Conservation (phyloP, 2,888 invertebrate genomes). For the Cheilosia scutellata region DNA sequence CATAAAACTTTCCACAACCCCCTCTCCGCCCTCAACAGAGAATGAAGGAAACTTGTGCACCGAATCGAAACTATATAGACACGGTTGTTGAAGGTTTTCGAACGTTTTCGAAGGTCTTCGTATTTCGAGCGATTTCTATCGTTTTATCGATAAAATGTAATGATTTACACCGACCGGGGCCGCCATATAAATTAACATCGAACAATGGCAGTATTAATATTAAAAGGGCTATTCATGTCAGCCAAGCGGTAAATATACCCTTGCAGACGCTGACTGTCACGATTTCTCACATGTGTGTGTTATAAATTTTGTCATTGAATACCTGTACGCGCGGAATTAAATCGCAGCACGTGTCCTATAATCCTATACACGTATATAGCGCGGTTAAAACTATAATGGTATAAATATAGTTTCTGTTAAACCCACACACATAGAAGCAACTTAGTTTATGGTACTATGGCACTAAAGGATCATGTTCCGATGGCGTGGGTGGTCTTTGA, state of each 20-base stretch:
- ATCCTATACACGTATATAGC: neutral
- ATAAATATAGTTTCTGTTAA: slow-evolving; percentile 6
- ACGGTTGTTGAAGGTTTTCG: slow-evolving; percentile 2
- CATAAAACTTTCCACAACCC: slow-evolving; percentile 32
- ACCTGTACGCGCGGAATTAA: slow-evolving; percentile 34
- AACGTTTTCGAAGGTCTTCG: slow-evolving; percentile 11
- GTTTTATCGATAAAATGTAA: slow-evolving; percentile 69
- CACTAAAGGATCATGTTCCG: slow-evolving; percentile 27
- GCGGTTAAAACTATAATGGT: slow-evolving; percentile 31
- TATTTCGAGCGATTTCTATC: slow-evolving; percentile 13
- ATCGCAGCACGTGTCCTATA: slow-evolving; percentile 52
- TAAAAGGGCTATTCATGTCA: slow-evolving; percentile 16
- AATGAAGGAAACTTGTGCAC: slow-evolving; percentile 11
- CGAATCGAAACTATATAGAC: slow-evolving; percentile 5
- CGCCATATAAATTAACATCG: slow-evolving; percentile 65
- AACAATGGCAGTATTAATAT: slow-evolving; percentile 51
- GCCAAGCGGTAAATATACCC: slow-evolving; percentile 40
- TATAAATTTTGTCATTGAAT: slow-evolving; percentile 59
- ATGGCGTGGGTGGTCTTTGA: neutral
- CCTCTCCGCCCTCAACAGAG: no score
- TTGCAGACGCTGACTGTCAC: slow-evolving; percentile 14
- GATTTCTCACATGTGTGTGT: slow-evolving; percentile 38
- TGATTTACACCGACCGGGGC: slow-evolving; percentile 57
- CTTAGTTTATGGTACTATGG: neutral
- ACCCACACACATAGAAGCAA: slow-evolving; percentile 1